phyloP scores from a whole-genome alignment of 2,113 vertebrate genomes.

The Ardeotis arabs region DNA sequence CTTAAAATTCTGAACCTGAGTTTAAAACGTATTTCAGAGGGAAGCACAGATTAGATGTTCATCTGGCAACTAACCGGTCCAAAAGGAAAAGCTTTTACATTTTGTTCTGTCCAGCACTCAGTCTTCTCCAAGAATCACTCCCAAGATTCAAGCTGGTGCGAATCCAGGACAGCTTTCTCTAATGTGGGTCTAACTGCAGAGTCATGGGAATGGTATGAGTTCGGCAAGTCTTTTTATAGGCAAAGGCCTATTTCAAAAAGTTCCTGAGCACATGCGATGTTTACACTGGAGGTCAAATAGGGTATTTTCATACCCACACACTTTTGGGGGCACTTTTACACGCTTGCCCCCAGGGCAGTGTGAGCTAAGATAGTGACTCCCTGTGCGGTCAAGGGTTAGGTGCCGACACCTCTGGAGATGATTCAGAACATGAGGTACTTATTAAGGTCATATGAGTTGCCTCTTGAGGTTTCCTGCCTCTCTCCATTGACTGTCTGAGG shows the following conservation, averaged over 20 bases:
- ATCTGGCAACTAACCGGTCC: neutral
- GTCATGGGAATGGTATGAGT: neutral
- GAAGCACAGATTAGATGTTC: neutral
- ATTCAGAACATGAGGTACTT: neutral
- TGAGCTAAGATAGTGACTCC: neutral
- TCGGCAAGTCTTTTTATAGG: neutral
- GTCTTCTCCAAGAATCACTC: neutral
- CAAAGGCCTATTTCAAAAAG: neutral
- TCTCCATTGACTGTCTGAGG: neutral
- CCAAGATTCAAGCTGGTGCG: neutral
- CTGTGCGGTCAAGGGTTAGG: neutral
- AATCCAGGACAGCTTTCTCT: neutral
- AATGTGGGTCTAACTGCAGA: neutral
- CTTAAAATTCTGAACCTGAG: neutral
- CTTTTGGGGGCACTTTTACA: neutral
- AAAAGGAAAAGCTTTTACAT: neutral
- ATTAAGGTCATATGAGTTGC: neutral
- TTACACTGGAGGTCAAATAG: neutral
- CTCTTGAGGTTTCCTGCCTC: neutral
- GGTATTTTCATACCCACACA: rapidly evolving
- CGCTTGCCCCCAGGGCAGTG: neutral
- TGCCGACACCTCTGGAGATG: neutral
- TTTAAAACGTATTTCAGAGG: neutral
- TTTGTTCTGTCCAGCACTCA: neutral
- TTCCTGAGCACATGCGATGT: neutral